Conservation (phyloP, 2,797 vertebrate species). For the Falco columbarius region DNA sequence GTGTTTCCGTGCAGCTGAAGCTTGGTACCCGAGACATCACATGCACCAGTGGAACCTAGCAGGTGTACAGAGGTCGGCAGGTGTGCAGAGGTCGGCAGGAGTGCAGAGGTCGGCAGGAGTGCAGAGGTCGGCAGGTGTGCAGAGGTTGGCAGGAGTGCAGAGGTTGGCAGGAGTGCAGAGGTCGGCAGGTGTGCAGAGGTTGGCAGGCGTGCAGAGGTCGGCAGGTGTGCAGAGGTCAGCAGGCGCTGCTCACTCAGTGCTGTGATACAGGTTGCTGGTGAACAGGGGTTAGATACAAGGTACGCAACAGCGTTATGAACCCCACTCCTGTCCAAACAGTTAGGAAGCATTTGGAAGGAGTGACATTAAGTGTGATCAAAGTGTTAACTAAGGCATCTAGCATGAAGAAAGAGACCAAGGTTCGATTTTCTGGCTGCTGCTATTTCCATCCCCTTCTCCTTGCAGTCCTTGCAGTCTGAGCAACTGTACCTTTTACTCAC, state of each 20-base stretch:
- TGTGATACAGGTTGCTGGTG: too few relatives aligned
- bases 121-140: neutral
- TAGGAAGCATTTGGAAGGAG: neutral
- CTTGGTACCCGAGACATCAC: rapidly evolving
- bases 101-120: neutral
- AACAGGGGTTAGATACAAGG: neutral
- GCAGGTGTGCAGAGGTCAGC: neutral
- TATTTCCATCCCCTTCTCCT: neutral
- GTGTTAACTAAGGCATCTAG: neutral
- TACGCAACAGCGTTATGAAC: rapidly evolving
- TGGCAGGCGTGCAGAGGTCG: neutral
- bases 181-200: too few relatives aligned
- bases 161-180: too few relatives aligned
- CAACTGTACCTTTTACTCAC: neutral
- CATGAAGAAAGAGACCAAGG: neutral
- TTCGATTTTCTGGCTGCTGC: neutral
- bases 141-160: too few relatives aligned
- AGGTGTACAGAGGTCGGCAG: neutral
- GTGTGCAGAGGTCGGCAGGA: neutral
- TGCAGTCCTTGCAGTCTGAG: neutral
- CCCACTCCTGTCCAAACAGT: neutral
- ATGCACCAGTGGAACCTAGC: rapidly evolving
- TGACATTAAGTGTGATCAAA: neutral
- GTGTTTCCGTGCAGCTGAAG: rapidly evolving
- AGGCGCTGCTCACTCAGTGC: neutral